Evolutionary conservation across 2,113 vertebrate genomes (phyloP).

Genomic region (Hypocryptadius cinnamomeus): DNA sequence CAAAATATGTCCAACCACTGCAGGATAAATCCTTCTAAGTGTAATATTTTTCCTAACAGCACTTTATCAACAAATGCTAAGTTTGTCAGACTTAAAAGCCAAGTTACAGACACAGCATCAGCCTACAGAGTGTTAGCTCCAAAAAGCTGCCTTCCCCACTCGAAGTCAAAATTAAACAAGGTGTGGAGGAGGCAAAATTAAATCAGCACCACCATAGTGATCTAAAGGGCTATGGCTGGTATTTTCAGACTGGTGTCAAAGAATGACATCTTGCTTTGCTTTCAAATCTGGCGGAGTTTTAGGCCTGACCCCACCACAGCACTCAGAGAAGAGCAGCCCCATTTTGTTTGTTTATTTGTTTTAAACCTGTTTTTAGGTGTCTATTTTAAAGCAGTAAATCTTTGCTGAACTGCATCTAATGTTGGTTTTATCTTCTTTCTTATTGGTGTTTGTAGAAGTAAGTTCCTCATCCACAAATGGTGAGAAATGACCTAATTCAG

Average conservation of each 20-base stretch:
- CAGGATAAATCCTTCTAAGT: background rate
- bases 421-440: background rate
- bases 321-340: background rate
- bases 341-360: too few relatives aligned
- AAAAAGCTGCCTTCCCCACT: background rate
- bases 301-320: background rate
- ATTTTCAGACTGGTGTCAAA: background rate
- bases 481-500: background rate
- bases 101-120: background rate
- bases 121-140: rapidly evolving
- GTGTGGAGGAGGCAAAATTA: background rate
- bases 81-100: background rate
- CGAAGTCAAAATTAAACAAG: background rate
- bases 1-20: background rate
- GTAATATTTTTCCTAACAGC: background rate
- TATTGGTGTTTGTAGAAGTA: background rate
- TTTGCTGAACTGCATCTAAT: background rate
- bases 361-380: background rate
- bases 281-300: background rate
- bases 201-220: rapidly evolving
- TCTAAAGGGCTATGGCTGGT: background rate
- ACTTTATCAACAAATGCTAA: background rate
- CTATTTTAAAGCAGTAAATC: background rate
- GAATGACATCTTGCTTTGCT: background rate
- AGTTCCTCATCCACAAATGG: background rate